Evolutionary conservation across 2,888 invertebrate species (phyloP).

Genomic region (Euzetes globulus): DNA sequence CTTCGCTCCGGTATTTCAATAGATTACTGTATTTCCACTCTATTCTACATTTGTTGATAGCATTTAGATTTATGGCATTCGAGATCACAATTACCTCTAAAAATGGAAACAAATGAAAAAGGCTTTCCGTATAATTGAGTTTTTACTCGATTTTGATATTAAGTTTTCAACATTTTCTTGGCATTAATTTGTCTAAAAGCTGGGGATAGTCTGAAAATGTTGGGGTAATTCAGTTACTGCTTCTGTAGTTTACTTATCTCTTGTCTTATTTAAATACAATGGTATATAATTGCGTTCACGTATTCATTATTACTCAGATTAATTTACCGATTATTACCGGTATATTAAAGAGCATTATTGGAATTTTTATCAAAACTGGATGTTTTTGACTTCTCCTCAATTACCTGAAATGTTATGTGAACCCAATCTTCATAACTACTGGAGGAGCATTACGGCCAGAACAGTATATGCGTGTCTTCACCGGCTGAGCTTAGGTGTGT

Average conservation of each 20-base stretch:
- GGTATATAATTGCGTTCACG: too few species aligned
- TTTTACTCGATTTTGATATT: background rate
- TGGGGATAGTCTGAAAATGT: background rate
- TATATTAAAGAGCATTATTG: too few species aligned
- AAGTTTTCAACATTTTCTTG: too few species aligned
- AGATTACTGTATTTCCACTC: background rate
- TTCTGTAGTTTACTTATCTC: too few species aligned
- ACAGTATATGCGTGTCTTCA: constrained; percentile 16
- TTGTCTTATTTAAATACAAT: too few species aligned
- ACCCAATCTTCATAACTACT: too few species aligned
- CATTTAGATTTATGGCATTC: background rate
- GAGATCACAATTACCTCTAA: background rate
- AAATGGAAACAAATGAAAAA: background rate
- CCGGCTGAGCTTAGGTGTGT: background rate
- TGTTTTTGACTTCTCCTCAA: too few species aligned
- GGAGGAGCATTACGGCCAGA: background rate
- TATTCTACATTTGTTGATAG: background rate
- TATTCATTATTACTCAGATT: too few species aligned
- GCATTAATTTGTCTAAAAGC: background rate
- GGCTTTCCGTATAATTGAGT: background rate
- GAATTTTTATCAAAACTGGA: too few species aligned
- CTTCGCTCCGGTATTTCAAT: background rate
- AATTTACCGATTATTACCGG: too few species aligned
- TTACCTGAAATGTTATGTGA: background rate
- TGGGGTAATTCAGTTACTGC: too few species aligned